Evolutionary conservation across 2,888 invertebrate species (phyloP).

Genomic region (Mesopsocus fuscifrons): DNA sequence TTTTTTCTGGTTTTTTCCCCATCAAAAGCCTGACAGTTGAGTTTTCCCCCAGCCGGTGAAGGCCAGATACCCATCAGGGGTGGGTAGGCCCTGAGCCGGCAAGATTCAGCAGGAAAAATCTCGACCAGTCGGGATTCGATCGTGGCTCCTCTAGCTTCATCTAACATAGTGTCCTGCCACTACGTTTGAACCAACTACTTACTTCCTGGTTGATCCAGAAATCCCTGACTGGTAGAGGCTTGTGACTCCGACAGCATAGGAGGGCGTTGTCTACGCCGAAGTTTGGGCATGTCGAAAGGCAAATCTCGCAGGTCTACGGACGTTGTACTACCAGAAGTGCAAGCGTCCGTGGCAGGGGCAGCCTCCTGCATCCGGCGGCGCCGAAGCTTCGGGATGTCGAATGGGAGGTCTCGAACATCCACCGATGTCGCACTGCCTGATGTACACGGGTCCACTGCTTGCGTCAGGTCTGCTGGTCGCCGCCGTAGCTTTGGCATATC

Average conservation of each 20-base stretch:
- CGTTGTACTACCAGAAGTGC: conserved; percentile 45
- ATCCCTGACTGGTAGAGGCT: conserved; percentile 65
- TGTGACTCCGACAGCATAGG: conserved; percentile 40
- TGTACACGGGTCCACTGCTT: conserved; percentile 39
- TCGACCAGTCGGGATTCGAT: too few species aligned
- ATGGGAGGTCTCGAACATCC: conserved; percentile 45
- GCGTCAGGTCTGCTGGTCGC: conserved; percentile 20
- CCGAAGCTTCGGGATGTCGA: conserved; percentile 76
- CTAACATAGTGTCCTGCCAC: too few species aligned
- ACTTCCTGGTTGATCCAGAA: conserved; percentile 31
- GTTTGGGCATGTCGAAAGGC: conserved; percentile 84
- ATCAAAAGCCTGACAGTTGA: too few species aligned
- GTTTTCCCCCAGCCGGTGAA: too few species aligned
- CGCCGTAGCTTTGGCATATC: conserved; percentile 77
- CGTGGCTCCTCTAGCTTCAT: too few species aligned
- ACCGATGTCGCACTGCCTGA: conserved; percentile 40
- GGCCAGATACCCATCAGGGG: too few species aligned
- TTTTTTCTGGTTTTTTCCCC: too few species aligned
- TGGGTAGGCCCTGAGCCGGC: too few species aligned
- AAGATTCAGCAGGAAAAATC: too few species aligned
- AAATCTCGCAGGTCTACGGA: conserved; percentile 62
- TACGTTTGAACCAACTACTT: too few species aligned
- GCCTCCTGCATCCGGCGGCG: conserved; percentile 26
- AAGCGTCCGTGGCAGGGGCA: conserved; percentile 31
- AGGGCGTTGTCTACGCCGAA: conserved; percentile 53